Conservation (phyloP, 1,140 invertebrate genomes). For the Drosophila teissieri region DNA sequence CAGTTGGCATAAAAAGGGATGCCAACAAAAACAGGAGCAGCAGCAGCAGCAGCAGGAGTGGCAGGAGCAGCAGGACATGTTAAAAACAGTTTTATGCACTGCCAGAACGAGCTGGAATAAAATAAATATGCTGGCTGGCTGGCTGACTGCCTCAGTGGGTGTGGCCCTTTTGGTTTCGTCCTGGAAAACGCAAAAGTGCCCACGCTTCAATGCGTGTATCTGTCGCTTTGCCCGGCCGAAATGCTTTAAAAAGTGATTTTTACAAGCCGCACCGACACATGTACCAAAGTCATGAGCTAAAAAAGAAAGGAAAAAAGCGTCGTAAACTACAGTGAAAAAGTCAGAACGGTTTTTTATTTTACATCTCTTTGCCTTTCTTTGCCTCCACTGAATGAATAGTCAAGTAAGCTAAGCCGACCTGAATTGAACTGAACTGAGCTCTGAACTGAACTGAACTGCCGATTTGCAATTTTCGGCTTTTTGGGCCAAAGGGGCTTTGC, state of each 20-base stretch:
- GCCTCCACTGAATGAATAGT: conserved; percentile 35
- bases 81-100: conserved; percentile 80
- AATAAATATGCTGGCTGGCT: conserved; percentile 69
- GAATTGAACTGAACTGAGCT: conserved; percentile 29
- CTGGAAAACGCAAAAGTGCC: conserved; percentile 75
- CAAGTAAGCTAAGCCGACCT: conserved; percentile 37
- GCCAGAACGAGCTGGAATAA: conserved; percentile 73
- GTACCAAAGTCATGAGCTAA: conserved; percentile 33
- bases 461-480: conserved; percentile 65
- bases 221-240: conserved; percentile 44
- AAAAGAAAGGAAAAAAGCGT: conserved; percentile 26
- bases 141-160: conserved; percentile 25
- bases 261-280: conserved; percentile 44
- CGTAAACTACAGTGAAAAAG: conserved; percentile 51
- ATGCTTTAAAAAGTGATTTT: conserved; percentile 81
- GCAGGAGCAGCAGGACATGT: conserved; percentile 50
- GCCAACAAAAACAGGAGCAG: conserved; percentile 24
- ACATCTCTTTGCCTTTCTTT: not conserved
- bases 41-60: conserved; percentile 4
- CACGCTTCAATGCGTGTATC: conserved; percentile 73
- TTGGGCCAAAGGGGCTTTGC: conserved; percentile 54
- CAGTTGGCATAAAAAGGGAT: conserved; percentile 79
- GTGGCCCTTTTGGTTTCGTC: conserved; percentile 10
- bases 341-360: not conserved
- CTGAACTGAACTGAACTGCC: conserved; percentile 37